phyloP scores from a whole-genome alignment of 2,797 vertebrate species.

The Pygocentrus nattereri region DNA sequence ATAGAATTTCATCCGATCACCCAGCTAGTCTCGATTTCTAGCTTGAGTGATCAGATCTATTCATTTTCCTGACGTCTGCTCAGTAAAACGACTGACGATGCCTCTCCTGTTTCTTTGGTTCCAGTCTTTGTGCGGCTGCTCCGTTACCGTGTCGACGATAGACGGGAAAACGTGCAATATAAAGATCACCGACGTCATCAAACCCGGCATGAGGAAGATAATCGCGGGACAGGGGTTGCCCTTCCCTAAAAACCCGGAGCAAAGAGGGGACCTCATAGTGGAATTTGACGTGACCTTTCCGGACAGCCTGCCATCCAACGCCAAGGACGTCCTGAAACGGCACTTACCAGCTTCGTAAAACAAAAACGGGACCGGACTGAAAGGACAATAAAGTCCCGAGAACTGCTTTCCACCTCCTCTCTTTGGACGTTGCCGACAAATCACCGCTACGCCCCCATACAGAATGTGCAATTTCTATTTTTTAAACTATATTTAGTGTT shows the following conservation, averaged over 20 bases:
- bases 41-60: too few relatives aligned
- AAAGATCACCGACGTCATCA: slow-evolving; percentile 96
- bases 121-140: slow-evolving; percentile 96
- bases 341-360: slow-evolving; percentile 92
- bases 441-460: slow-evolving; percentile 66
- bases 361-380: slow-evolving; percentile 32
- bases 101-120: slow-evolving; percentile 56
- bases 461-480: slow-evolving; percentile 82
- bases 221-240: slow-evolving; percentile 96
- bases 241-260: slow-evolving; percentile 94
- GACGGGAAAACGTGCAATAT: slow-evolving; percentile 96
- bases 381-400: not conserved
- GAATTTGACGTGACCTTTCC: slow-evolving; percentile 98
- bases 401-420: not conserved
- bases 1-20: too few relatives aligned
- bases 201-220: slow-evolving; percentile 95
- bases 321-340: slow-evolving; percentile 95
- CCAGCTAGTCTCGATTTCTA: too few relatives aligned
- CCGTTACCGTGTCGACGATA: slow-evolving; percentile 94
- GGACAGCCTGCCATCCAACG: slow-evolving; percentile 89
- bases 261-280: slow-evolving; percentile 96
- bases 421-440: slow-evolving; percentile 60
- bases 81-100: not conserved
- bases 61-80: too few relatives aligned
- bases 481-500: slow-evolving; percentile 70